Evolutionary conservation across 2,797 vertebrate species (phyloP), one percentile per base, ranked within the genome.

Genomic region (Carduelis carduelis): DNA sequence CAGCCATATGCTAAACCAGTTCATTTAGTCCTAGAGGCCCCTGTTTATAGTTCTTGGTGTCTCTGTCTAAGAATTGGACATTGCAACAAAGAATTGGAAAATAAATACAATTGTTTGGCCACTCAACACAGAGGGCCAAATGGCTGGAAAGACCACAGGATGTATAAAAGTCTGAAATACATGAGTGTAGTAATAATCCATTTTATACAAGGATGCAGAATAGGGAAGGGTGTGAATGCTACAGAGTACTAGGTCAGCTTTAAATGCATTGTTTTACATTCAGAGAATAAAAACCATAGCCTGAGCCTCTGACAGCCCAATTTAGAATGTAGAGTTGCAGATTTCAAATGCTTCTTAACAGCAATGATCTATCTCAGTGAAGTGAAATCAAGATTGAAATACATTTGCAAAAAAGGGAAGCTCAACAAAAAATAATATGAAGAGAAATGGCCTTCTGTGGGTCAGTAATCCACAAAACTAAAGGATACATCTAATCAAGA

Each of bases 301-400:
- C 41, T 85, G 27, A 77, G 37, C 56, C 26, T 72, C 50, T 87
- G 41, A 83, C 39, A 93, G 50, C 37, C 57, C 61, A 64, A 34
- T 90, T 87, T 70, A 89, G 71, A 64, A 57, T 52, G 70, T 52
- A 70, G 44, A 69, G 50, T 9, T 85, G 53, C 13, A 83, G 68
- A 57, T 93, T 80, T 35, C 30, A 91, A 83, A 90, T 50, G 9
- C 16, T 83, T 50, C 18, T 53, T 83, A 80, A 92, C 13, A 80
- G n/a, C 60, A 71, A 11, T 53, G 15, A 77, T 53, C 37, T 74
- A 77, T 50, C 37, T 74, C 43, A 74, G 30, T 70, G 53, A 92
- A 89, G 22, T 13, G 90, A 95, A 92, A 82, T 47, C 60, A 78
- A 65, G 53, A 74, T 21, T 71, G 78, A 96, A 89, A 92, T 60